Evolutionary conservation across 2,113 vertebrate species (phyloP).

Genomic region (Zapus hudsonius): DNA sequence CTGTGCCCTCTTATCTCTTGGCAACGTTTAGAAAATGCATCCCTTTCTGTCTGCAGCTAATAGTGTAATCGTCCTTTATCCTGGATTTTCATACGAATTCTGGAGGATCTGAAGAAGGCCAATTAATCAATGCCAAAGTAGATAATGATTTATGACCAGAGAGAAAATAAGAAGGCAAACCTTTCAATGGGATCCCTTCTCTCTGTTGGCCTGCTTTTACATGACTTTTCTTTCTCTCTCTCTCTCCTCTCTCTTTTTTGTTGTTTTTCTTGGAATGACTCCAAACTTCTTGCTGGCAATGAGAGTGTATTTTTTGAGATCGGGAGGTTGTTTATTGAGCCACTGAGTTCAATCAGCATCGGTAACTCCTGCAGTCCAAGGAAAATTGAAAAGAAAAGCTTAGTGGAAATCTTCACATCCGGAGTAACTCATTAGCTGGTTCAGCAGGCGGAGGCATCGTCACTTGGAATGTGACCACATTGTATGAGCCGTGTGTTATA

Average conservation of each 20-base stretch:
- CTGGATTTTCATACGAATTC: slow-evolving; percentile 79
- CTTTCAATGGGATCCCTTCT: slow-evolving; percentile 58
- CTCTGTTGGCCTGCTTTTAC: slow-evolving; percentile 70
- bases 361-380: slow-evolving; percentile 46
- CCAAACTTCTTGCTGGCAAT: slow-evolving; percentile 71
- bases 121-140: slow-evolving; percentile 86
- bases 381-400: slow-evolving; percentile 65
- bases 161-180: slow-evolving; percentile 46
- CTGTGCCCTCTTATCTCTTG: slow-evolving; percentile 52
- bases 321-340: slow-evolving; percentile 69
- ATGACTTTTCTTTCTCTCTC: slow-evolving; percentile 24
- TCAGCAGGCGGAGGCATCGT: background rate
- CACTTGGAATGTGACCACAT: background rate
- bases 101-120: slow-evolving; percentile 77
- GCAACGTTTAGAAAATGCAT: slow-evolving; percentile 70
- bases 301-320: slow-evolving; percentile 56
- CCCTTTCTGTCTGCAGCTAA: slow-evolving; percentile 70
- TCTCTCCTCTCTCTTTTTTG: slow-evolving; percentile 38
- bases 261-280: slow-evolving; percentile 78
- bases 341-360: slow-evolving; percentile 54
- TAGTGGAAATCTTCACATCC: slow-evolving; percentile 50
- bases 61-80: slow-evolving; percentile 60
- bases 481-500: background rate
- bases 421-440: background rate
- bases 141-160: slow-evolving; percentile 84